phyloP scores from a whole-genome alignment of 1,140 invertebrate species.

The Melanaphis sacchari region DNA sequence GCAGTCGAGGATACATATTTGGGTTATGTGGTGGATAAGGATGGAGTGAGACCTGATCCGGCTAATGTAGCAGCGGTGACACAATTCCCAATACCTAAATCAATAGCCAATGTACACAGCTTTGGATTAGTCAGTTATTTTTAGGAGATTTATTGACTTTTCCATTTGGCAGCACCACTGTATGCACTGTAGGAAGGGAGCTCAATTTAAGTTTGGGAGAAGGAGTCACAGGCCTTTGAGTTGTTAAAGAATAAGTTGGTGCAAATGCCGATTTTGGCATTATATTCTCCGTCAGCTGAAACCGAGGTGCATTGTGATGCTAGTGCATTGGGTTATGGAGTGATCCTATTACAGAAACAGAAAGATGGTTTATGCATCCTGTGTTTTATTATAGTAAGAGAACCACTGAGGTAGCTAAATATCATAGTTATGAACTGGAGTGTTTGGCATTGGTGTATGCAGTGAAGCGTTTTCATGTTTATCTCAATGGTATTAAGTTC shows the following conservation, averaged over 20 bases:
- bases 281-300: not conserved
- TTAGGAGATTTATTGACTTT: not conserved
- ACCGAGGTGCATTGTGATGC: conserved; percentile 26
- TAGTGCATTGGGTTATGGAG: not conserved
- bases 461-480: conserved; percentile 23
- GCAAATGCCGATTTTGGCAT: not conserved
- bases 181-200: not conserved
- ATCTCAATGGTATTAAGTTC: conserved; percentile 34
- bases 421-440: conserved; percentile 43
- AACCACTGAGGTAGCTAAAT: not conserved
- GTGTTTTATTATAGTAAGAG: conserved; percentile 36
- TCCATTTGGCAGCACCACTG: not conserved
- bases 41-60: no score
- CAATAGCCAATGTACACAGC: not conserved
- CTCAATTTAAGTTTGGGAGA: not conserved
- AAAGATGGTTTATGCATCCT: not conserved
- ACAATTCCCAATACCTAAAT: not conserved
- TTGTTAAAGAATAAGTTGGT: not conserved
- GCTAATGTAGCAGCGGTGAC: no score
- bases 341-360: conserved; percentile 4
- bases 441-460: not conserved
- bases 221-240: not conserved
- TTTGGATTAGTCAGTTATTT: not conserved
- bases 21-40: no score
- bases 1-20: not conserved